Percentiles rank a stretch among this genome's conserved stretches.
These are phyloP conservation scores for Mallateleia sp. DNA, from an alignment of 2,888 invertebrate genomes.

Conservation along the genomic window DNA sequence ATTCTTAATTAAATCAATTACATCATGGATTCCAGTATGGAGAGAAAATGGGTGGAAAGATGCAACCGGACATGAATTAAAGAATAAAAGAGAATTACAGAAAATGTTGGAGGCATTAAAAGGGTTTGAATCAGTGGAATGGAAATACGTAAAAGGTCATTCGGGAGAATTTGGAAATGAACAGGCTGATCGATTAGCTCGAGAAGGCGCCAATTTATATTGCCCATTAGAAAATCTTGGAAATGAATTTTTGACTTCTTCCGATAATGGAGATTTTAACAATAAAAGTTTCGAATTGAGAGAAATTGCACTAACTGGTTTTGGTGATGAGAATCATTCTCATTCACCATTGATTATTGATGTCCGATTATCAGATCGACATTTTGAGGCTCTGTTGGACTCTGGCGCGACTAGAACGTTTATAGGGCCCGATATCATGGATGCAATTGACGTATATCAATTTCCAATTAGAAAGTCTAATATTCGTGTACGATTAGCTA, in stretches of 20 bases:
- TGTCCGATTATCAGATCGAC: neutral
- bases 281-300: too few species aligned
- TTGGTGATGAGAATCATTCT: neutral
- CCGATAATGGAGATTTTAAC: too few species aligned
- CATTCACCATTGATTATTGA: too few species aligned
- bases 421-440: neutral
- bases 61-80: neutral
- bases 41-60: conserved; percentile 19
- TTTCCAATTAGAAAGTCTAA: neutral
- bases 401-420: conserved; percentile 17
- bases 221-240: too few species aligned
- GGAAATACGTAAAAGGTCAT: conserved; percentile 3
- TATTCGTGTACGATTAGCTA: neutral
- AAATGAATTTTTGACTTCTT: too few species aligned
- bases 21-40: conserved; percentile 17
- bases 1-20: conserved; percentile 26
- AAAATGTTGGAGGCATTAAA: neutral
- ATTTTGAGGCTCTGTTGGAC: neutral
- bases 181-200: neutral
- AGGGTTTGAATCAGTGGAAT: neutral
- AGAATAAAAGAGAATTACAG: conserved; percentile 23
- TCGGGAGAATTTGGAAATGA: conserved; percentile 1
- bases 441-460: neutral
- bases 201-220: neutral
- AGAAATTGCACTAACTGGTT: neutral